A percentile compares a stretch with the other conserved stretches of the same genome.
Evolutionary conservation across 2,888 invertebrate species (phyloP).

Genomic region (Glaucopsyche alexis): DNA sequence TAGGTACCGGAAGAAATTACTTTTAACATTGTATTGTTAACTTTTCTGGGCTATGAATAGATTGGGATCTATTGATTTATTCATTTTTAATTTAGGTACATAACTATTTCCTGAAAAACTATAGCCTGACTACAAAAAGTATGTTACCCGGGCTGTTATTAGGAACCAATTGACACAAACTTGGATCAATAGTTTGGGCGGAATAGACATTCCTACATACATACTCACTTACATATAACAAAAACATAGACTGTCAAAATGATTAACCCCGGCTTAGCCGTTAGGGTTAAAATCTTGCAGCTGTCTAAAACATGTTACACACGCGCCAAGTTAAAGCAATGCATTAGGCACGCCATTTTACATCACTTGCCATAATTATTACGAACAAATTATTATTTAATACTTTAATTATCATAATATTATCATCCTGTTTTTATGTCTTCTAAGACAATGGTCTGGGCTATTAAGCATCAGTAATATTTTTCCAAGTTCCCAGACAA

Average conservation of each 20-base stretch:
- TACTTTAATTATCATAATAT: not conserved
- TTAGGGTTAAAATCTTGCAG: no score
- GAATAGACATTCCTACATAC: not conserved
- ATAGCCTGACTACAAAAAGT: no score
- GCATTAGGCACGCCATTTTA: no score
- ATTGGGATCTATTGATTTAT: not conserved
- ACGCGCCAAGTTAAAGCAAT: no score
- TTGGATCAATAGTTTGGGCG: not conserved
- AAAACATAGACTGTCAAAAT: no score
- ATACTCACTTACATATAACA: no score
- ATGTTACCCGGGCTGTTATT: no score
- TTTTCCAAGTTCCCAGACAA: not conserved
- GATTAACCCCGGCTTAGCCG: no score
- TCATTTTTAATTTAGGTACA: no score
- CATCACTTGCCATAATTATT: not conserved
- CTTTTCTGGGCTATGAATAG: slow-evolving; percentile 3
- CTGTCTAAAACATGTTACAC: no score
- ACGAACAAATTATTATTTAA: not conserved
- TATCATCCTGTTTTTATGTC: not conserved
- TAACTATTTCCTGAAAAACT: no score
- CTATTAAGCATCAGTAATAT: not conserved
- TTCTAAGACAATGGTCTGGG: not conserved
- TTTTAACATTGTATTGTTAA: slow-evolving; percentile 1
- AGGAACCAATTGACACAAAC: no score
- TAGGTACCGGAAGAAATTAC: slow-evolving; percentile 20